These are phyloP conservation scores for Halictus rubicundus DNA, from an alignment of 1,140 invertebrate species.

Conservation along the genomic window DNA sequence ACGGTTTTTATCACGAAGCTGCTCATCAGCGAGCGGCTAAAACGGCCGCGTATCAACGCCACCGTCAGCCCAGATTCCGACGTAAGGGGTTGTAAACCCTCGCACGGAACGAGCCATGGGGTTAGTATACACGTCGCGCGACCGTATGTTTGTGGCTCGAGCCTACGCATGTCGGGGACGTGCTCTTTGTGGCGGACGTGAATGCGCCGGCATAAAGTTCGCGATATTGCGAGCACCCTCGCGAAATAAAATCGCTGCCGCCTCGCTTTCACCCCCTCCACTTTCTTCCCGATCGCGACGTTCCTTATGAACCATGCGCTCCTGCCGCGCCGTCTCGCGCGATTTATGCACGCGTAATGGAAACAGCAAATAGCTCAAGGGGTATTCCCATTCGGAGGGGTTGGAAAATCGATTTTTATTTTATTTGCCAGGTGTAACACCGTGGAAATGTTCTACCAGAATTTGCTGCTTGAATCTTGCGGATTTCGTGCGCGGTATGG, in stretches of 20 bases:
- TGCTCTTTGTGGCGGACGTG: conserved; percentile 14
- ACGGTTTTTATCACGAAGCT: conserved; percentile 20
- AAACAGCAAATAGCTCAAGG: too few species aligned
- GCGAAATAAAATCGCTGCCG: conserved; percentile 21
- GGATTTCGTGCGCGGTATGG: too few species aligned
- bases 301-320: background rate
- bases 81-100: conserved; percentile 14
- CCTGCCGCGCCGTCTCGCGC: too few species aligned
- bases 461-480: too few species aligned
- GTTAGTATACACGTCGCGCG: background rate
- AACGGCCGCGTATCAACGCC: background rate
- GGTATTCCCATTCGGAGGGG: too few species aligned
- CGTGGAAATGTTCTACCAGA: too few species aligned
- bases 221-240: conserved; percentile 27
- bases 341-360: too few species aligned
- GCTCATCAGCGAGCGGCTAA: conserved; percentile 11
- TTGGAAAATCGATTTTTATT: too few species aligned
- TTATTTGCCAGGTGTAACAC: too few species aligned
- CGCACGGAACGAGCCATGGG: background rate
- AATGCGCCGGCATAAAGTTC: conserved; percentile 23
- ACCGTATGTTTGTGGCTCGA: background rate
- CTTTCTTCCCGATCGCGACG: background rate
- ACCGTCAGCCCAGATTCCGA: background rate
- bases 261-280: too few species aligned
- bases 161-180: background rate